These are phyloP conservation scores for Sympetrum striolatum DNA, from an alignment of 2,888 invertebrate species.

Conservation along the genomic window DNA sequence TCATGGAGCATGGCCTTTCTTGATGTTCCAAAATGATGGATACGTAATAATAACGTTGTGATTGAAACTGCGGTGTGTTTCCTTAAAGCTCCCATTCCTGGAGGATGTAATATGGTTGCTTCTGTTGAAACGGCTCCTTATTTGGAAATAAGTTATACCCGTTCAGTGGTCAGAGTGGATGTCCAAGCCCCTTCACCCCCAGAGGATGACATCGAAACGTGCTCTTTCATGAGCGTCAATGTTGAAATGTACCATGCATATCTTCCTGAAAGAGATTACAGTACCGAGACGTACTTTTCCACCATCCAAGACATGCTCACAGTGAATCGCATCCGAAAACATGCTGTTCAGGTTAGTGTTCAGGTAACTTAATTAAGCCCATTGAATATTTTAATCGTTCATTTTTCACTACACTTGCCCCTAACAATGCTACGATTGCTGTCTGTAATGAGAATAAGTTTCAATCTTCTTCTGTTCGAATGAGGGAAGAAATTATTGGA, in stretches of 20 bases:
- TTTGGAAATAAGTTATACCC: constrained; percentile 59
- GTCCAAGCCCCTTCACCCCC: constrained; percentile 61
- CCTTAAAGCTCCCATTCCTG: constrained; percentile 75
- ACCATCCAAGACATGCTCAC: constrained; percentile 69
- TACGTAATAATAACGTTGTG: background rate
- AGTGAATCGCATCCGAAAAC: constrained; percentile 61
- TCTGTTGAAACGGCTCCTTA: constrained; percentile 68
- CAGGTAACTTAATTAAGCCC: constrained; percentile 50
- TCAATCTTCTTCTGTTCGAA: too few species aligned
- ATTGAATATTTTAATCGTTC: background rate
- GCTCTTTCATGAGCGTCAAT: constrained; percentile 57
- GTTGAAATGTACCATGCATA: constrained; percentile 70
- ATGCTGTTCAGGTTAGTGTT: constrained; percentile 66
- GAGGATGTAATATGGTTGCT: constrained; percentile 79
- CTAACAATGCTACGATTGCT: too few species aligned
- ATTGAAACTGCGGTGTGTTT: constrained; percentile 49
- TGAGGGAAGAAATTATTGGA: too few species aligned
- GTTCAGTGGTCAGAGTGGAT: constrained; percentile 63
- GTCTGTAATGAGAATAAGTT: too few species aligned
- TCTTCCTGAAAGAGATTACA: constrained; percentile 66
- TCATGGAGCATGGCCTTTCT: background rate
- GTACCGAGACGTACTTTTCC: constrained; percentile 66
- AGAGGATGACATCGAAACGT: constrained; percentile 52
- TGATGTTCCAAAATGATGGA: too few species aligned
- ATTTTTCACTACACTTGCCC: background rate